phyloP scores from a whole-genome alignment of 1,140 invertebrate species.

The Oryctes rhinoceros region DNA sequence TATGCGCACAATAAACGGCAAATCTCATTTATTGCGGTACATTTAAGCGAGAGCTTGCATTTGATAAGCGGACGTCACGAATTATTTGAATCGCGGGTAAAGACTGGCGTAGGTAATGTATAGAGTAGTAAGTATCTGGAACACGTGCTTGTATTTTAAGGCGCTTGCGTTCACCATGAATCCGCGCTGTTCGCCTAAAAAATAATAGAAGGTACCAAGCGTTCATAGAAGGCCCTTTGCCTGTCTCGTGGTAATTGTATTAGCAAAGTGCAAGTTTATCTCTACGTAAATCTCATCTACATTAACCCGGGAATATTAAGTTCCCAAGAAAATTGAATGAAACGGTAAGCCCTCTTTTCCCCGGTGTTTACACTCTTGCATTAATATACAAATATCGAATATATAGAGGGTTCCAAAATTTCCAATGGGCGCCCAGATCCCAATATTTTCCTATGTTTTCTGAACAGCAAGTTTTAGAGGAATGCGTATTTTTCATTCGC shows the following conservation, averaged over 20 bases:
- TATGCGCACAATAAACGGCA: too few relatives aligned
- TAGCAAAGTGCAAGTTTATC: background rate
- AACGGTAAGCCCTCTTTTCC: background rate
- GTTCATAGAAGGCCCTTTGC: background rate
- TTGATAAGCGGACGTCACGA: conserved; percentile 15
- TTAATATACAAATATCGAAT: too few relatives aligned
- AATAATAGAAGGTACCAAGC: background rate
- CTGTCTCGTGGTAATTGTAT: background rate
- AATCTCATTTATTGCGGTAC: background rate
- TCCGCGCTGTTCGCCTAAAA: conserved; percentile 12
- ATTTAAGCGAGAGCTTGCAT: background rate
- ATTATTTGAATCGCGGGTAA: conserved; percentile 19
- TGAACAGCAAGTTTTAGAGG: too few relatives aligned
- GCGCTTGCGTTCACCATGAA: conserved; percentile 33
- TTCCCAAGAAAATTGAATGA: background rate
- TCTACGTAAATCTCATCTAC: background rate
- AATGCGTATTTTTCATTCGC: too few relatives aligned
- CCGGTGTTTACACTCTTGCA: too few relatives aligned
- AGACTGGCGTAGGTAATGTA: conserved; percentile 21
- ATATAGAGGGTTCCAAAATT: too few relatives aligned
- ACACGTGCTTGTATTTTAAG: conserved; percentile 32
- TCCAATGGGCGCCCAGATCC: too few relatives aligned
- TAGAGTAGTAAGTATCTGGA: conserved; percentile 25
- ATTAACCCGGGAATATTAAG: background rate
- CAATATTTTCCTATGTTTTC: too few relatives aligned